Conservation (phyloP, 2,797 vertebrate genomes). For the Phylloscopus collybita region DNA sequence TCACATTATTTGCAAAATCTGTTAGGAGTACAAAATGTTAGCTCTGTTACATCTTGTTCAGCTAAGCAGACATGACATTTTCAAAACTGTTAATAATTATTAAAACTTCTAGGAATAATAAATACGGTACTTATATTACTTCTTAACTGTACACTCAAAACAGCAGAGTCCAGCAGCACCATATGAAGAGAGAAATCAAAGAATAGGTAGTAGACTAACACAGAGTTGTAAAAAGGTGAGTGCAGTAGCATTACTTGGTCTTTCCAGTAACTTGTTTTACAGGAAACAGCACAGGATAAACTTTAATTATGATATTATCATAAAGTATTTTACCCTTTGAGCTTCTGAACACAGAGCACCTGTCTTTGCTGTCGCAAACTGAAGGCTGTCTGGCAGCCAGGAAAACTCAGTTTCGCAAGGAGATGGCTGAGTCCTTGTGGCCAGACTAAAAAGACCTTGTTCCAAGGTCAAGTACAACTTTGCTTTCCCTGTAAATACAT, state of each 20-base stretch:
- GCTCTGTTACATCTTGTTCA: conserved; percentile 73
- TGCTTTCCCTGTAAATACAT: background rate
- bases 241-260: background rate
- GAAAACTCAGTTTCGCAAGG: background rate
- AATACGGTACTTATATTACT: conserved; percentile 65
- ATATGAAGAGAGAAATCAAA: background rate
- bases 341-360: background rate
- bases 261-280: background rate
- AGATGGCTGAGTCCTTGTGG: background rate
- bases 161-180: conserved; percentile 34
- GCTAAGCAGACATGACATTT: conserved; percentile 64
- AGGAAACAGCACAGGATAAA: background rate
- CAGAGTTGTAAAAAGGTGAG: background rate
- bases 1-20: conserved; percentile 44
- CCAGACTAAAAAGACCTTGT: background rate
- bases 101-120: conserved; percentile 67
- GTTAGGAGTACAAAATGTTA: conserved; percentile 69
- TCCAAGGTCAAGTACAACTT: background rate
- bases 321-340: background rate
- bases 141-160: conserved; percentile 55
- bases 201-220: background rate
- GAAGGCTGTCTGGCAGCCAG: background rate
- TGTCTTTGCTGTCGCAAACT: background rate
- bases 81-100: conserved; percentile 73
- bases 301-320: background rate